Percentiles rank a stretch among this genome's conserved stretches.
Evolutionary conservation across 2,113 vertebrate genomes (phyloP).

Genomic region (Larimichthys polyactis): DNA sequence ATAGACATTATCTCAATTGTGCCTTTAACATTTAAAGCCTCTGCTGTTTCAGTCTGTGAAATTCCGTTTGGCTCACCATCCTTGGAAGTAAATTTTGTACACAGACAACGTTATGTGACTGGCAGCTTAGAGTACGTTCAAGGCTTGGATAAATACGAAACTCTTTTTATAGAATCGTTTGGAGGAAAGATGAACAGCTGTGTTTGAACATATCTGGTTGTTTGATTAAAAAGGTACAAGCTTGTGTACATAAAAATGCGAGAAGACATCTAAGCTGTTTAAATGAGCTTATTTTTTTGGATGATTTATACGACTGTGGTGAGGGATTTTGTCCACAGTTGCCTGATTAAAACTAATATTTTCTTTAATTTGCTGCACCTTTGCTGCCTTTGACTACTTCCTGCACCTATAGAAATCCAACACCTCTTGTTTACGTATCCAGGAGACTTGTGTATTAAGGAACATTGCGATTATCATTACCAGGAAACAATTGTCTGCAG

Average conservation of each 20-base stretch:
- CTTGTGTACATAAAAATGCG: neutral
- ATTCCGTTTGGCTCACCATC: neutral
- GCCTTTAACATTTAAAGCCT: slow-evolving; percentile 22
- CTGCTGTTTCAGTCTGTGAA: neutral
- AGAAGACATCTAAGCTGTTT: neutral
- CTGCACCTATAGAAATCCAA: neutral
- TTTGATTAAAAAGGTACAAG: neutral
- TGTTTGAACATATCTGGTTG: neutral
- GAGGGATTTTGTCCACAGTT: neutral
- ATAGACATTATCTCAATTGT: slow-evolving; percentile 22
- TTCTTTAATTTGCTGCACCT: neutral
- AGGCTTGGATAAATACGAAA: neutral
- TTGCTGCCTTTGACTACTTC: neutral
- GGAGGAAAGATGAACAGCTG: neutral
- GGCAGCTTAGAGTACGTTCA: neutral
- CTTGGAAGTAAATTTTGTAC: neutral
- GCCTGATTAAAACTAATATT: neutral
- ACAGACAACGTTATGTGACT: neutral
- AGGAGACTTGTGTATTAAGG: neutral
- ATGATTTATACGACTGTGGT: neutral
- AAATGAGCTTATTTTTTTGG: neutral
- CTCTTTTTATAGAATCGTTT: neutral
- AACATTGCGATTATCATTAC: neutral
- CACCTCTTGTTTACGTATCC: neutral
- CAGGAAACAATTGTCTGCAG: neutral